These are phyloP conservation scores for Euwallacea fornicatus DNA, from an alignment of 1,140 invertebrate species.

Conservation along the genomic window DNA sequence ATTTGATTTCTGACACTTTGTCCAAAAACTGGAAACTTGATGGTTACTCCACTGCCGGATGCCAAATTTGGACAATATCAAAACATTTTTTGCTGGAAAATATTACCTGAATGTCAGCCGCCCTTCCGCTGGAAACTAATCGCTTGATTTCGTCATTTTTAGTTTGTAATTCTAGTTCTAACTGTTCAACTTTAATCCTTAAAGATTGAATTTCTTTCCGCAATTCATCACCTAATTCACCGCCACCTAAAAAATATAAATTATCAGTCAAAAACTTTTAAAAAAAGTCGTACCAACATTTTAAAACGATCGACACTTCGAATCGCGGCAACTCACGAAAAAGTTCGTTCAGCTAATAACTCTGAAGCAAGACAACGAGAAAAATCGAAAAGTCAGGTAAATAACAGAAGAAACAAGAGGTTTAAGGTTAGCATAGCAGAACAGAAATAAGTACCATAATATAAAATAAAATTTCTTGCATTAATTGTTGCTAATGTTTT, in stretches of 20 bases:
- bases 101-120: conserved; percentile 43
- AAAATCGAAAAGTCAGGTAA: too few relatives aligned
- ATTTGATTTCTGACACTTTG: too few relatives aligned
- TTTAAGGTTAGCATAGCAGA: neutral
- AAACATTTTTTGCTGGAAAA: too few relatives aligned
- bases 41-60: too few relatives aligned
- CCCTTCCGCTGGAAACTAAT: conserved; percentile 43
- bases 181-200: conserved; percentile 71
- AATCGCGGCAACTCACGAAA: too few relatives aligned
- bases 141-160: conserved; percentile 79
- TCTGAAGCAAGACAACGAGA: too few relatives aligned
- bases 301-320: too few relatives aligned
- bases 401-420: too few relatives aligned
- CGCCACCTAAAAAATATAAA: conserved; percentile 48
- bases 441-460: neutral
- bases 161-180: conserved; percentile 73
- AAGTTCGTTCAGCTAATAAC: too few relatives aligned
- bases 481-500: neutral
- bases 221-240: conserved; percentile 53
- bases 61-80: too few relatives aligned
- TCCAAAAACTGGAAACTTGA: too few relatives aligned
- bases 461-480: neutral
- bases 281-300: too few relatives aligned
- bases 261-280: conserved; percentile 3
- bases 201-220: conserved; percentile 65